Evolutionary conservation across 92 coral and sea anemone genomes (phyloP).

Genomic region (Palythoa heliodiscus): DNA sequence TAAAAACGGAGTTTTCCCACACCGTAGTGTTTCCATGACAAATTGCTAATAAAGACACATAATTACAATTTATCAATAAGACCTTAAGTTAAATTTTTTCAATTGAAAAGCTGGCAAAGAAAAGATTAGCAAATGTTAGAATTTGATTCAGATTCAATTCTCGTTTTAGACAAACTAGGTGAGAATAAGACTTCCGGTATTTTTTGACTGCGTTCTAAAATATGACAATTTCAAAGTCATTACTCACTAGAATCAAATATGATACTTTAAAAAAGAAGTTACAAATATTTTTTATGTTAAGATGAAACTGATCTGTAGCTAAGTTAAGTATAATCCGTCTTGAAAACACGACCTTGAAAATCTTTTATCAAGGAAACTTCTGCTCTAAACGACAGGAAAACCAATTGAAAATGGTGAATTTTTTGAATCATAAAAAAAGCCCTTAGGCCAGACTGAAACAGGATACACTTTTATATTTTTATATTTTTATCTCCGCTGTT

Average conservation of each 20-base stretch:
- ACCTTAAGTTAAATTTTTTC: constrained; percentile 11
- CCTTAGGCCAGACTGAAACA: neutral
- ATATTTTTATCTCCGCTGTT: neutral
- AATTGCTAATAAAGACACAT: constrained; percentile 27
- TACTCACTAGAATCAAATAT: constrained; percentile 19
- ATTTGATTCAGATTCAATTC: neutral
- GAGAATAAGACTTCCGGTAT: neutral
- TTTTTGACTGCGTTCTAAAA: neutral
- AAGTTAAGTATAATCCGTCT: neutral
- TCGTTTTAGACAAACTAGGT: neutral
- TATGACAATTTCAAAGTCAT: neutral
- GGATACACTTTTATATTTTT: constrained; percentile 4
- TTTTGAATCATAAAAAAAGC: neutral
- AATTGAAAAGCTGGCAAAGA: neutral
- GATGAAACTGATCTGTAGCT: neutral
- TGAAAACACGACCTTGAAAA: too few species aligned
- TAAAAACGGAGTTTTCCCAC: constrained; percentile 30
- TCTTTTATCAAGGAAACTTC: too few species aligned
- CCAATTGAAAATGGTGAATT: too few species aligned
- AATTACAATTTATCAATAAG: constrained; percentile 6
- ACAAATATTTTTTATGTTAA: neutral
- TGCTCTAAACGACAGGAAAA: too few species aligned
- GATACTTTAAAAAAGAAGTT: constrained; percentile 23
- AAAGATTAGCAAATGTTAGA: constrained; percentile 7
- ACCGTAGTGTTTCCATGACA: constrained; percentile 35